Conservation (phyloP, 64 coral and sea anemone genomes). For the Pocillopora verrucosa region DNA sequence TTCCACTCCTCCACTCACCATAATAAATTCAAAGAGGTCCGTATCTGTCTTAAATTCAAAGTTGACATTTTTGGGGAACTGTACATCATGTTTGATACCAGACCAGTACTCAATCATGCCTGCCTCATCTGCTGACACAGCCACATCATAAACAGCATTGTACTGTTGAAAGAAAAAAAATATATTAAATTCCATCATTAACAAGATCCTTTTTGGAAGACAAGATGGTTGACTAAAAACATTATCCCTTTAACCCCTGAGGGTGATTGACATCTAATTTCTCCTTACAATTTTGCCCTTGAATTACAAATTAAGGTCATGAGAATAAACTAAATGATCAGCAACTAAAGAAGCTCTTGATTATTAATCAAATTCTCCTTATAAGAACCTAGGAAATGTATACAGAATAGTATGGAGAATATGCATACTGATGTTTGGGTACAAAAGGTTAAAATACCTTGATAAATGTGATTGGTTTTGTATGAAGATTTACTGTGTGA, state of each 20-base stretch:
- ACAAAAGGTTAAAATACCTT: constrained; percentile 40
- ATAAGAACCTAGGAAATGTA: too few species aligned
- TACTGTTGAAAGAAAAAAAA: constrained; percentile 64
- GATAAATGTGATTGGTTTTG: constrained; percentile 70
- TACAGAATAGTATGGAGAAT: too few species aligned
- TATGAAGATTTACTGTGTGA: constrained; percentile 74
- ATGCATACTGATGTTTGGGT: too few species aligned
- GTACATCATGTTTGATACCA: constrained; percentile 83
- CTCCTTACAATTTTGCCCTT: too few species aligned
- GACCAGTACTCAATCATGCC: constrained; percentile 98
- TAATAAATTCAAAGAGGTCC: constrained; percentile 95
- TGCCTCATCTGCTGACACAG: constrained; percentile 88
- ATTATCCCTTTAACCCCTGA: too few species aligned
- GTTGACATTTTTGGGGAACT: constrained; percentile 87
- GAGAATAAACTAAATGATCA: too few species aligned
- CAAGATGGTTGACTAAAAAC: too few species aligned
- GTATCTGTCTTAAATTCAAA: constrained; percentile 98
- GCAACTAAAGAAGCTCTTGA: too few species aligned
- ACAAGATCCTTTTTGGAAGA: background rate
- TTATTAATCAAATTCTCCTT: too few species aligned
- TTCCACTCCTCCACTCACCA: constrained; percentile 42
- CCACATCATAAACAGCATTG: constrained; percentile 86
- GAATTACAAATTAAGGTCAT: background rate
- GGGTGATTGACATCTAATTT: too few species aligned
- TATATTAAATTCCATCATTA: background rate